Conservation (phyloP, 1,140 invertebrate genomes). For the Tribolium madens region DNA sequence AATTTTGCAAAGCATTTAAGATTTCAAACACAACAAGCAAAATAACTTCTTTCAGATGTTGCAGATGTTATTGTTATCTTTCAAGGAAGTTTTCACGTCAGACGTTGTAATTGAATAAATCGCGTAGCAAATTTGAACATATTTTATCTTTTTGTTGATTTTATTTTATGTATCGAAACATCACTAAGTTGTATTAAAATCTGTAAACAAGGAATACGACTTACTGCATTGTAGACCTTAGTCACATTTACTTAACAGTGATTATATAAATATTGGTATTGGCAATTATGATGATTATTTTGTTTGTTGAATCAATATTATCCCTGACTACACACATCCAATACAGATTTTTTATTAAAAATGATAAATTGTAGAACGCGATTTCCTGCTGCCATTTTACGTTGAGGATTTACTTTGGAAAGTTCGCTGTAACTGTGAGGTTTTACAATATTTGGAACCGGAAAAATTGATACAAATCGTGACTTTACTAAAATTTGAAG, state of each 20-base stretch:
- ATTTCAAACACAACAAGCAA: background rate
- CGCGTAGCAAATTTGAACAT: background rate
- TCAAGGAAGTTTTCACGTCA: background rate
- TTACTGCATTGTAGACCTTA: background rate
- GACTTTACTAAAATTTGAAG: background rate
- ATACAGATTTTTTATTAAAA: slow-evolving; percentile 3
- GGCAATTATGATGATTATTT: slow-evolving; percentile 14
- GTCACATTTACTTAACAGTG: slow-evolving; percentile 24
- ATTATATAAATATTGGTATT: slow-evolving; percentile 20
- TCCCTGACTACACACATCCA: slow-evolving; percentile 1
- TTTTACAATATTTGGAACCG: background rate
- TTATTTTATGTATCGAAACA: background rate
- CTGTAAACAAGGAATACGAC: background rate
- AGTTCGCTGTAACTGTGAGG: background rate
- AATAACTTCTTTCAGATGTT: slow-evolving; percentile 5
- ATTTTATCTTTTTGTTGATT: background rate
- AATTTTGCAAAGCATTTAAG: background rate
- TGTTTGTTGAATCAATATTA: slow-evolving; percentile 27
- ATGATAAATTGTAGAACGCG: background rate
- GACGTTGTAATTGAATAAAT: background rate
- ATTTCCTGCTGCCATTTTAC: background rate
- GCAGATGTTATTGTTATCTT: slow-evolving; percentile 13
- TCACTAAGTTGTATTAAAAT: background rate
- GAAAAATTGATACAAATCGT: background rate
- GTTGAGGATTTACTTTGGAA: background rate